Percentiles rank a stretch among this genome's conserved stretches.
Conservation (phyloP, 2,113 vertebrate genomes). For the Coturnix japonica region DNA sequence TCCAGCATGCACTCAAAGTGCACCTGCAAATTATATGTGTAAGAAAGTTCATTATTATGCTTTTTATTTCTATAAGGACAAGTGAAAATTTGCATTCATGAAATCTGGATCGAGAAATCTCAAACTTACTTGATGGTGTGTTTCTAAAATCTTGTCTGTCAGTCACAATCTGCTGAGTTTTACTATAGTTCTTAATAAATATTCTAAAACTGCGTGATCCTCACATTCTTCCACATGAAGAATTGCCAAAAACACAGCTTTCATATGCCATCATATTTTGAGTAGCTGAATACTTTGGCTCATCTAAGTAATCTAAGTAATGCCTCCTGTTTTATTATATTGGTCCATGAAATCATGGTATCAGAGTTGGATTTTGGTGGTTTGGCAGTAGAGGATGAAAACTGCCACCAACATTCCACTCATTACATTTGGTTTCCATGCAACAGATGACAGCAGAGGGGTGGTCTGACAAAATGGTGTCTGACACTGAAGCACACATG, state of each 20-base stretch:
- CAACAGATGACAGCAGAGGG: not conserved
- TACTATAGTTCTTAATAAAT: not conserved
- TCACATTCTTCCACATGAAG: not conserved
- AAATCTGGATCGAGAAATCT: not conserved
- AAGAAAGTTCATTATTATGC: slow-evolving; percentile 60
- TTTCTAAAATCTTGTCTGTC: not conserved
- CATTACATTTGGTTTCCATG: not conserved
- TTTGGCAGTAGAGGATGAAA: not conserved
- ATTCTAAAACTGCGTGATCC: not conserved
- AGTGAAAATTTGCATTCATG: not conserved
- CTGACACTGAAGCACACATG: no score
- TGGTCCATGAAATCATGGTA: not conserved
- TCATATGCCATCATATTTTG: not conserved
- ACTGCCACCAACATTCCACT: not conserved
- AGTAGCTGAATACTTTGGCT: not conserved
- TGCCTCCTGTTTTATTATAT: not conserved
- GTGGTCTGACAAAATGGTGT: no score
- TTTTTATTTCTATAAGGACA: slow-evolving; percentile 54
- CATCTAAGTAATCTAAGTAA: not conserved
- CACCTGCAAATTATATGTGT: slow-evolving; percentile 55
- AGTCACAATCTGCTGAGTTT: not conserved
- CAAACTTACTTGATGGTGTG: not conserved
- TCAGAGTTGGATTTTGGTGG: not conserved
- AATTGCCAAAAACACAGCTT: rapidly evolving
- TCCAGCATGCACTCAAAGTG: slow-evolving; percentile 57